Conservation (phyloP, 2,888 invertebrate genomes). For the Cyrtodaria siliqua region DNA sequence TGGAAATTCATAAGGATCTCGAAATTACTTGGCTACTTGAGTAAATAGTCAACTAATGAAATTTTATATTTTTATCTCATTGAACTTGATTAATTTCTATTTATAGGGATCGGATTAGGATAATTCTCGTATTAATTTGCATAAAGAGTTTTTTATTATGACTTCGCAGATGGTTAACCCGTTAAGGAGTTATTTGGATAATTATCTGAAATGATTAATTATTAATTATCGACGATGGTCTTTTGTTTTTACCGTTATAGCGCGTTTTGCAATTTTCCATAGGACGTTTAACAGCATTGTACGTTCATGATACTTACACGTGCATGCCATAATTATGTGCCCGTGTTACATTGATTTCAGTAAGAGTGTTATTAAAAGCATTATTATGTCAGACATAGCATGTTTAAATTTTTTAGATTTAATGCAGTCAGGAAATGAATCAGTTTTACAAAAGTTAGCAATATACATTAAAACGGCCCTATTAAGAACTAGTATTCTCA, state of each 20-base stretch:
- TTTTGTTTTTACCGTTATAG: not conserved
- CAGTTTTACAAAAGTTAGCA: no score
- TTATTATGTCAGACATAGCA: no score
- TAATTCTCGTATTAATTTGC: conserved; percentile 13
- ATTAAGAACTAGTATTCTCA: no score
- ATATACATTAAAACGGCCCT: no score
- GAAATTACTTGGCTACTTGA: conserved; percentile 47
- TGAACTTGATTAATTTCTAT: conserved; percentile 62
- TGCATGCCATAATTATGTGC: no score
- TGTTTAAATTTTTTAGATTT: no score
- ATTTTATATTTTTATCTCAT: conserved; percentile 36
- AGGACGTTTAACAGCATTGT: no score
- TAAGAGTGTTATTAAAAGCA: no score
- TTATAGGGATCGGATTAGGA: conserved; percentile 37
- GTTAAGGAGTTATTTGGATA: not conserved
- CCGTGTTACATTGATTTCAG: no score
- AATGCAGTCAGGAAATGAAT: no score
- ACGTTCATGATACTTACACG: no score
- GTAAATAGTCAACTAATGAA: conserved; percentile 62
- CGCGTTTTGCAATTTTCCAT: no score
- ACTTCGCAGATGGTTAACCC: conserved; percentile 3
- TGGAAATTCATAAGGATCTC: conserved; percentile 54
- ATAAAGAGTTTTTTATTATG: not conserved
- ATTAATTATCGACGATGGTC: not conserved
- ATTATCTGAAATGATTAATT: not conserved